A percentile compares a stretch with the other conserved stretches of the same genome.
phyloP scores from a whole-genome alignment of 2,113 vertebrate genomes.

The Anguilla rostrata region DNA sequence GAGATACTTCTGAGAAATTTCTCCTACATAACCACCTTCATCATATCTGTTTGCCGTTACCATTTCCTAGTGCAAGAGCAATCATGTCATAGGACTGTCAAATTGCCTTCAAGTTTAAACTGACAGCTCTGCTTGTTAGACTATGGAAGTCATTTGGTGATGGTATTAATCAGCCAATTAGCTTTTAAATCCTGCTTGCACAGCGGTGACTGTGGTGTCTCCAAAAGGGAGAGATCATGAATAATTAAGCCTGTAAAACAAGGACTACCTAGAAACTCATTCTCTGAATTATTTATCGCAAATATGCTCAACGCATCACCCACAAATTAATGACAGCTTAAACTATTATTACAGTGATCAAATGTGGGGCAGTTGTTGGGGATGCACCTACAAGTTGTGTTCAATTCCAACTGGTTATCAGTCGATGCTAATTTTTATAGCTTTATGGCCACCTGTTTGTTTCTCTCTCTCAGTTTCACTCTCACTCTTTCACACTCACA shows the following conservation, averaged over 20 bases:
- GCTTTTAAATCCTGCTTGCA: slow-evolving; percentile 33
- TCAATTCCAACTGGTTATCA: background rate
- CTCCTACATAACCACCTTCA: background rate
- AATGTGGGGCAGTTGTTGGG: background rate
- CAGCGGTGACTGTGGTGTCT: background rate
- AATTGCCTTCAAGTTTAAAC: slow-evolving; percentile 19
- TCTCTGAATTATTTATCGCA: slow-evolving; percentile 35
- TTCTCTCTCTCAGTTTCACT: too few species aligned
- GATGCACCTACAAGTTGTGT: background rate
- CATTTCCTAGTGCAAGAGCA: background rate
- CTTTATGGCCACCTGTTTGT: too few species aligned
- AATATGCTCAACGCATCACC: slow-evolving; percentile 13
- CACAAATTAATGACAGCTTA: background rate
- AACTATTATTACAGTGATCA: background rate
- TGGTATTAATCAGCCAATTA: slow-evolving; percentile 45
- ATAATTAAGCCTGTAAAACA: slow-evolving; percentile 49
- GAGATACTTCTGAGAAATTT: background rate
- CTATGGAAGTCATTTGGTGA: slow-evolving; percentile 26
- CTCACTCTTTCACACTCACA: background rate
- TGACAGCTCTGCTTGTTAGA: slow-evolving; percentile 38
- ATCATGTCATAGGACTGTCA: background rate
- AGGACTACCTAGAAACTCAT: slow-evolving; percentile 30
- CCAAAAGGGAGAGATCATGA: slow-evolving; percentile 35
- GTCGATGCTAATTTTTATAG: background rate
- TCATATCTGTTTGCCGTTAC: background rate